Evolutionary conservation across 1,140 invertebrate genomes (phyloP).

Genomic region (Pachyrhynchus sulphureomaculatus): DNA sequence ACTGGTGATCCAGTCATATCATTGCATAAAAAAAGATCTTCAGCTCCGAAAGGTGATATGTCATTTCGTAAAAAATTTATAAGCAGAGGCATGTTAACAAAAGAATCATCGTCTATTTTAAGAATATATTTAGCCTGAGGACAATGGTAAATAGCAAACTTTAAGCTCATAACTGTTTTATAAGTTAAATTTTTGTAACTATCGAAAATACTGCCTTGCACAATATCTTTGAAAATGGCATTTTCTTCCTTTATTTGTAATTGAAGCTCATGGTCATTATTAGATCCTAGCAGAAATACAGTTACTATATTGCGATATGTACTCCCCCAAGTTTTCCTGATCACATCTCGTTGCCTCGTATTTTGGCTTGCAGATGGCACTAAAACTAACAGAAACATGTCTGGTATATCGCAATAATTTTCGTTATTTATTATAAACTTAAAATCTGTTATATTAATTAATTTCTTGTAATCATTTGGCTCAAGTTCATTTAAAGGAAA

Average conservation of each 20-base stretch:
- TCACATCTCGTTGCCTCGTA: constrained; percentile 58
- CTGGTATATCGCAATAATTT: not conserved
- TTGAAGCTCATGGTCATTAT: constrained; percentile 52
- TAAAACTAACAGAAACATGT: constrained; percentile 59
- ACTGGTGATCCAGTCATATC: constrained; percentile 53
- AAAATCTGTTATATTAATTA: not conserved
- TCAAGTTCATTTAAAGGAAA: too few species aligned
- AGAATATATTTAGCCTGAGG: constrained; percentile 67
- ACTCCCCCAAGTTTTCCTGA: constrained; percentile 70
- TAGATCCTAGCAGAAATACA: constrained; percentile 70
- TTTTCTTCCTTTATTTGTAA: constrained; percentile 62
- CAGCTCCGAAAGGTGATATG: constrained; percentile 53
- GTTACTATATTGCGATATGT: constrained; percentile 43
- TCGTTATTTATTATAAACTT: not conserved
- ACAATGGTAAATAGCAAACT: constrained; percentile 74
- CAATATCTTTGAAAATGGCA: constrained; percentile 64
- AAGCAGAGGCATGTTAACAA: constrained; percentile 69
- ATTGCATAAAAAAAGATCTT: constrained; percentile 61
- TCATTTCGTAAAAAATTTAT: constrained; percentile 60
- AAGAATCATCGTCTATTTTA: constrained; percentile 78
- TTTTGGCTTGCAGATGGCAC: constrained; percentile 69
- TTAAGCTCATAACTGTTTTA: constrained; percentile 80
- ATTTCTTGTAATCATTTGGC: not conserved
- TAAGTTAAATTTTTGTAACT: constrained; percentile 83
- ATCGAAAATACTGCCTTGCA: constrained; percentile 78